Base-by-base conservation (phyloP, 2,888 invertebrate genomes). In the Drosophila putrida region DNA sequence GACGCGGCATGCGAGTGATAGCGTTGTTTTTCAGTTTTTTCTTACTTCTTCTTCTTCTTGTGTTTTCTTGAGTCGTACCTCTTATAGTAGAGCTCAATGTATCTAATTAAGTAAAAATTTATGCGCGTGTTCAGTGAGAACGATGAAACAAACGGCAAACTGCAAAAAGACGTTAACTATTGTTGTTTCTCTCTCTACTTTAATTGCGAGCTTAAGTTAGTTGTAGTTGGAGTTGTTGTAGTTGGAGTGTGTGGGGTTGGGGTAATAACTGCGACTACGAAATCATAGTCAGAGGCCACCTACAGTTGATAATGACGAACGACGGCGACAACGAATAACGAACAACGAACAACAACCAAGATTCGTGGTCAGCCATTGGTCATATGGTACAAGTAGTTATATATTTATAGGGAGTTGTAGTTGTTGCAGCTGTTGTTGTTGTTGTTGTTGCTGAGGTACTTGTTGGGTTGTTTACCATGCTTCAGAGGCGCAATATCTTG, bases 101-200 rank as follows among this genome's bases (percentile, higher is more conserved):
- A 69, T 84, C 86, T 90, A 90, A 90, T 90, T 90, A 90, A 86
- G 80, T 82, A 71, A 63, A 84, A 89, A 87, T 89, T 90, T 90
- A 90, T 90, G 90, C 91, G 88, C 90, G 88, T 88, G 81, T 90
- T 90, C 90, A 90, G 63, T 90, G 90, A 89, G 82, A 88, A 90
- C 86, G 90, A 83, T 86, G 84, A 88, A 83, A 83, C 80, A 78
- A 82, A 86, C 81, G 86, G 80, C 81, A 80, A 82, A 72, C 73
- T 51, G 66, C 73, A 71, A 70, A 67, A 78, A 82, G 85, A 76
- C 78, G 79, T 77, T 75, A 84, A 69, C 82, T 75, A 77, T 81
- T 71, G 61, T 63, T 47, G 28, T 35, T 43, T 58, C 62, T 55
- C 55, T 54, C 38, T 62, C 74, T 46, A 60, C 41, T 66, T 79